Conservation (phyloP, 1,140 invertebrate species). For the Holotrichia oblita region DNA sequence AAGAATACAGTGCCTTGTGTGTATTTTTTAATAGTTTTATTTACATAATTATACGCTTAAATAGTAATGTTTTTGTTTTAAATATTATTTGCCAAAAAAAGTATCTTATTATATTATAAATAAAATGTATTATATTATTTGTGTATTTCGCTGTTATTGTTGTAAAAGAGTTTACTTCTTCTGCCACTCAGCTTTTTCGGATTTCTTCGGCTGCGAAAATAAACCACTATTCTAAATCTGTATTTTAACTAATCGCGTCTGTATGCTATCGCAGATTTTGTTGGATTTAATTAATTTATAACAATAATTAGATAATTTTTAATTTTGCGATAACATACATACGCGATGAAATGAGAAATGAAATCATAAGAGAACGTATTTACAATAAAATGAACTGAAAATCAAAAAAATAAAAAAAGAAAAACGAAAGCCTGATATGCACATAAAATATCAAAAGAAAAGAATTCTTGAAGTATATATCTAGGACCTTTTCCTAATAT, state of each 20-base stretch:
- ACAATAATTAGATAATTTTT: too few species aligned
- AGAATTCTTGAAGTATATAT: too few species aligned
- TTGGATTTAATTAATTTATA: too few species aligned
- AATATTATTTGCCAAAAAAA: constrained; percentile 17
- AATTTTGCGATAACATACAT: not conserved
- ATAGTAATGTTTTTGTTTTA: constrained; percentile 23
- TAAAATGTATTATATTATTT: constrained; percentile 3
- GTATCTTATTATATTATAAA: constrained; percentile 7
- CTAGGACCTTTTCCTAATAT: too few species aligned
- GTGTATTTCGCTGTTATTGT: constrained; percentile 7
- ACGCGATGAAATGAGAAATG: not conserved
- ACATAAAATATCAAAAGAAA: too few species aligned
- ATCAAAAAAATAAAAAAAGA: not conserved
- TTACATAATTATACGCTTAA: constrained; percentile 32
- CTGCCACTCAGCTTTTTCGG: constrained; percentile 84
- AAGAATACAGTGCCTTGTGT: not conserved
- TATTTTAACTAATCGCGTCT: not conserved
- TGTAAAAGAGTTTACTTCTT: constrained; percentile 67
- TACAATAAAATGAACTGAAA: too few species aligned
- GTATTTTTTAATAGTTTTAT: constrained; percentile 32
- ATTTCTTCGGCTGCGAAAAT: constrained; percentile 77
- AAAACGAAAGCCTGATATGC: not conserved
- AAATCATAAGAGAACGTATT: not conserved
- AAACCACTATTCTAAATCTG: constrained; percentile 32
- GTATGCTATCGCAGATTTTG: constrained; percentile 2